Conservation (phyloP, 2,888 invertebrate genomes). For the Stenodema calcarata region DNA sequence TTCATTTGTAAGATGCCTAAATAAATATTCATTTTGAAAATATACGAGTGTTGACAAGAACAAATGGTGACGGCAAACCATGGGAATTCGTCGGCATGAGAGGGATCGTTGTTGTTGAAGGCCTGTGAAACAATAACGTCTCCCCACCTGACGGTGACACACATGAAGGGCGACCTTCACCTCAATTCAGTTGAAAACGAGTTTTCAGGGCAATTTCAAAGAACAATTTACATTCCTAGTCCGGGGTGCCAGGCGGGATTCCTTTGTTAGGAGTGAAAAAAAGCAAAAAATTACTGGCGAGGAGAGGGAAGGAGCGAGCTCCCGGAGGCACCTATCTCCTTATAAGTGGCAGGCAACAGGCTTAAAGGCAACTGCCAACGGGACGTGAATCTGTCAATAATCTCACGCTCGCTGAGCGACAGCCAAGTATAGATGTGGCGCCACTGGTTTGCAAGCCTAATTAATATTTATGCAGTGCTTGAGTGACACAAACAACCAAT, state of each 20-base stretch:
- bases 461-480: not conserved
- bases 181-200: constrained; percentile 1
- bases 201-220: not conserved
- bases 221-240: constrained; percentile 21
- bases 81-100: not conserved
- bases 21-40: not conserved
- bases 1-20: too few relatives aligned
- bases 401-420: not conserved
- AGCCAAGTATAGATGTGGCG: constrained; percentile 2
- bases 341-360: constrained; percentile 2
- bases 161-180: constrained; percentile 26
- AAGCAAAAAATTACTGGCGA: not conserved
- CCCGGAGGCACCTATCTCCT: not conserved
- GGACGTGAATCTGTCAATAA: constrained; percentile 2
- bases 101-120: not conserved
- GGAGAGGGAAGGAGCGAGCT: not conserved
- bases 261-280: not conserved
- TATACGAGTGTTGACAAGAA: not conserved
- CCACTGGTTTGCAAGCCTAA: not conserved
- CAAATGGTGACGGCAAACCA: not conserved
- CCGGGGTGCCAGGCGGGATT: not conserved
- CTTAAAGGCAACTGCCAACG: not conserved
- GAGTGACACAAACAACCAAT: not conserved
- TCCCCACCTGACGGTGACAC: not conserved
- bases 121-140: not conserved